Evolutionary conservation across 2,888 invertebrate species (phyloP), one percentile per base, ranked within the genome.

Genomic region (Drosophila pegasa): DNA sequence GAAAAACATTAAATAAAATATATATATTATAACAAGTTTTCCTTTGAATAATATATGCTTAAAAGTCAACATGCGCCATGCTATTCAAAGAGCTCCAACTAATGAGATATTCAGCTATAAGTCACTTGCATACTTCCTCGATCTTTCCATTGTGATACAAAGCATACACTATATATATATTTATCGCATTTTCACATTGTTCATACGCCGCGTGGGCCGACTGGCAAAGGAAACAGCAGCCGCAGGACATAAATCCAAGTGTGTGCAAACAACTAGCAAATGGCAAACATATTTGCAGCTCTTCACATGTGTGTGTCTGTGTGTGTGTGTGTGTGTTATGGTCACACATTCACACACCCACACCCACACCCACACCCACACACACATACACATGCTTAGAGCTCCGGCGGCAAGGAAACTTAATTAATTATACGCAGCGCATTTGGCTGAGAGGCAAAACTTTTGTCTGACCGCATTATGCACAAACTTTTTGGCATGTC

Each of bases 381-480:
- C 25, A 40, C 16, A 27, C 29, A 27, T 9, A 51, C 31, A 14
- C 20, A 16, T 10, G 45, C 33, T 22, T 35, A 8, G n/a, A 29
- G 38, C 10, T 12, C 31, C 2, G 38, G 8, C 41, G 65, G 47
- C 60, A 62, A 43, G 62, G 51, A 65, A 78, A 78, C 72, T 78
- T 65, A 78, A 78, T 78, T 78, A 78, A 78, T 78, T 78, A 78
- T 63, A 75, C 64, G 71, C 60, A 75, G 55, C 71, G 61, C 41
- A 55, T 66, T 67, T 50, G 57, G 58, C 52, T 59, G 45, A 38
- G 22, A 40, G 57, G 57, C 57, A 59, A 75, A 78, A 78, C 48
- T 78, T 78, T 71, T 64, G 51, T 56, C 72, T 57, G 70, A 73
- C 69, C 72, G 75, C 79, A 78, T 78, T 75, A 78, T 75, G 66